These are phyloP conservation scores for Centropyge bicolor DNA, from an alignment of 2,797 vertebrate genomes.

Conservation along the genomic window DNA sequence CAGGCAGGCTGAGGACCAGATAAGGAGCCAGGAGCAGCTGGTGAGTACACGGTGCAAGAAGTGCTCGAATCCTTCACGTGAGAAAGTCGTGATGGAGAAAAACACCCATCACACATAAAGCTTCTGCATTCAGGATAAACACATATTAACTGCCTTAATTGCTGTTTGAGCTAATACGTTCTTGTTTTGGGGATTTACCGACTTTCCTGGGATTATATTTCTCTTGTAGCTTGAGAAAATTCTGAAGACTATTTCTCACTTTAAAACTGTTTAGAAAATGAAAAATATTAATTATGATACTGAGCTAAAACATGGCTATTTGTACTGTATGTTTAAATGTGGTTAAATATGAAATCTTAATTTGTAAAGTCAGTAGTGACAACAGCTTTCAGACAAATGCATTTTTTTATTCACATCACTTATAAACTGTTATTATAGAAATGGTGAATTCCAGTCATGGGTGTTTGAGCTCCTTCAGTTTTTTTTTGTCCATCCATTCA, in stretches of 20 bases:
- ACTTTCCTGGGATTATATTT: not conserved
- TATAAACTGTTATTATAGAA: not conserved
- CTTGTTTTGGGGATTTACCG: slow-evolving; percentile 19
- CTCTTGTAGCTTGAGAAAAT: slow-evolving; percentile 9
- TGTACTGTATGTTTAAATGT: not conserved
- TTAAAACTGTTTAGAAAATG: not conserved
- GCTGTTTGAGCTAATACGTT: not conserved
- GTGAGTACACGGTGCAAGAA: slow-evolving; percentile 80
- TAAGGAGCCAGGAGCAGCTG: slow-evolving; percentile 96
- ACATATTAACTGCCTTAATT: slow-evolving; percentile 17
- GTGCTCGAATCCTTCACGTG: slow-evolving; percentile 38
- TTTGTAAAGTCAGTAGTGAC: not conserved
- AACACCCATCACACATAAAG: slow-evolving; percentile 16
- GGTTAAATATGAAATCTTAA: not conserved
- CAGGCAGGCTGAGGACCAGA: slow-evolving; percentile 92
- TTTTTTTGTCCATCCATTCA: slow-evolving; percentile 24
- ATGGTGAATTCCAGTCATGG: not conserved
- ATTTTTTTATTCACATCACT: not conserved
- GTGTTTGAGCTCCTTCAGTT: not conserved
- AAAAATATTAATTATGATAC: not conserved
- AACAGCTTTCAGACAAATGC: not conserved
- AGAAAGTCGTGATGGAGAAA: slow-evolving; percentile 46
- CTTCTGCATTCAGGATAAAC: slow-evolving; percentile 24
- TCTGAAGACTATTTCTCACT: not conserved
- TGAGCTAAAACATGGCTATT: not conserved